These are phyloP conservation scores for Phataginus tricuspis DNA, from an alignment of 2,797 vertebrate genomes.

Conservation along the genomic window DNA sequence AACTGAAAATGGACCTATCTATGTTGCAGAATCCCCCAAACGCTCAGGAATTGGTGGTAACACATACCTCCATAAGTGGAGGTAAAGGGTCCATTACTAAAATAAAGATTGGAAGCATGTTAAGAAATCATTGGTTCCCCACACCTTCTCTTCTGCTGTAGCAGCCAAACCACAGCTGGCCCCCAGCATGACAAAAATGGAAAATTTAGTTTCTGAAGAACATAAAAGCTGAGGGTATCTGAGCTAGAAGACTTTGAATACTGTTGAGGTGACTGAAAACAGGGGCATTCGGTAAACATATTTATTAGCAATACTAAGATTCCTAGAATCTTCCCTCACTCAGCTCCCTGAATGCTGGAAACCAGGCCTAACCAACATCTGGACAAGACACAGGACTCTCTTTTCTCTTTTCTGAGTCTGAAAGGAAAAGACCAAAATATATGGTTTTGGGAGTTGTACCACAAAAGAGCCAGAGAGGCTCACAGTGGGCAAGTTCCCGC, in stretches of 20 bases:
- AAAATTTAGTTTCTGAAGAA: neutral
- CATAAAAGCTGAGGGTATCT: neutral
- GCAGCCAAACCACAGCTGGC: neutral
- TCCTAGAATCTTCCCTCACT: neutral
- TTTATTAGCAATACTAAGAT: neutral
- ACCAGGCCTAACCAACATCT: neutral
- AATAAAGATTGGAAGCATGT: neutral
- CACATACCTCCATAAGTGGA: neutral
- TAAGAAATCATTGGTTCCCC: neutral
- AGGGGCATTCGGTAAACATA: neutral
- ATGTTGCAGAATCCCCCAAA: neutral
- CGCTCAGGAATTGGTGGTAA: neutral
- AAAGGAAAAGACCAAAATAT: neutral
- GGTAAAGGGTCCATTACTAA: neutral
- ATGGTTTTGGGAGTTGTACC: no score
- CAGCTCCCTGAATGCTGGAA: neutral
- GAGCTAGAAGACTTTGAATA: neutral
- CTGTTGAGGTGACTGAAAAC: neutral
- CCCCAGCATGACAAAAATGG: neutral
- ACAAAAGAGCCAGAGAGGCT: neutral
- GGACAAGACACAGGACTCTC: neutral
- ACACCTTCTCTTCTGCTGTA: neutral
- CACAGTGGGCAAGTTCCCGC: neutral
- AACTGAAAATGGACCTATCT: neutral
- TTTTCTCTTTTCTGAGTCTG: neutral